Percentiles rank a stretch among this genome's conserved stretches.
These are phyloP conservation scores for Bombus soroeensis DNA, from an alignment of 1,140 invertebrate genomes.

Conservation along the genomic window DNA sequence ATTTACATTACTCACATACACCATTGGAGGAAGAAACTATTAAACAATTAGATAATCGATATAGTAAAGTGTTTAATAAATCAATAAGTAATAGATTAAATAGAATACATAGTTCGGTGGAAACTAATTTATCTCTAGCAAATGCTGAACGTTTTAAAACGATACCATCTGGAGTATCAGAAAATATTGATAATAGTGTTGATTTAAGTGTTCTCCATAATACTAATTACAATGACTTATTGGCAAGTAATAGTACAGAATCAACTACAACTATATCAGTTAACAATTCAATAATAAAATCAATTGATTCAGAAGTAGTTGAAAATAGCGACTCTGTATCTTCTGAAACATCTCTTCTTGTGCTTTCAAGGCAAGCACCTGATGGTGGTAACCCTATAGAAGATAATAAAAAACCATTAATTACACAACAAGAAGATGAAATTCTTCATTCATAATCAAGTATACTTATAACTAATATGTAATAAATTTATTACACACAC, in stretches of 20 bases:
- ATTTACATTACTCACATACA: conserved; percentile 45
- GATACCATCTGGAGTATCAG: conserved; percentile 69
- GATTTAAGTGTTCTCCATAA: conserved; percentile 71
- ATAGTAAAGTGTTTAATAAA: conserved; percentile 70
- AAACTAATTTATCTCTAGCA: conserved; percentile 46
- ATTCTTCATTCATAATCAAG: conserved; percentile 41
- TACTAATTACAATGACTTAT: conserved; percentile 64
- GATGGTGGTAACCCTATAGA: conserved; percentile 80
- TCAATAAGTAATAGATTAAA: conserved; percentile 67
- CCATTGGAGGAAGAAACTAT: conserved; percentile 72
- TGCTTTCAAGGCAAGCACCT: conserved; percentile 77
- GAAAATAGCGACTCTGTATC: conserved; percentile 63
- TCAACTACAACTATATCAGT: conserved; percentile 66
- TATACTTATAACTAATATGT: conserved; percentile 47
- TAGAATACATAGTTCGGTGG: conserved; percentile 64
- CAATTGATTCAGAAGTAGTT: conserved; percentile 57
- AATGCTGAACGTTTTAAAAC: conserved; percentile 57
- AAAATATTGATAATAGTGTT: conserved; percentile 69
- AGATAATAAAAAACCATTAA: conserved; percentile 58
- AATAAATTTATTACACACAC: not conserved
- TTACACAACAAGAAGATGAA: conserved; percentile 38
- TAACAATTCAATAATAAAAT: conserved; percentile 62
- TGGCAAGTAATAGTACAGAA: conserved; percentile 67
- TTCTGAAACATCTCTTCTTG: conserved; percentile 71
- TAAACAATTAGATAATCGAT: conserved; percentile 75